Base-by-base conservation (phyloP, 2,888 invertebrate species). In the Scaptomyza flava region DNA sequence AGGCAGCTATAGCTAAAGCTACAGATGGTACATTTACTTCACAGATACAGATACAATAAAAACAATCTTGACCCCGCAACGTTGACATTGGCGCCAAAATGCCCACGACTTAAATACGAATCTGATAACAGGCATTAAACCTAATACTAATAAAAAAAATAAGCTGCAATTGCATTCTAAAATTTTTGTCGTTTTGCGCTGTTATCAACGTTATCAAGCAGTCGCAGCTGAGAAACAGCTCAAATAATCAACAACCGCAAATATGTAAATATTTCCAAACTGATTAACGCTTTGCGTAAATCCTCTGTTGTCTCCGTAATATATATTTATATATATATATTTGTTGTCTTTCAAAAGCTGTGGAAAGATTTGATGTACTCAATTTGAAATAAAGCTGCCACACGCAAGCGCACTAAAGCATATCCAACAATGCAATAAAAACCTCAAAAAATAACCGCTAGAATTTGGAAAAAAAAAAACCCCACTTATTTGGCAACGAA, bases 401-500 rank as follows among this genome's bases (percentile, higher is more conserved):
- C 81, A 76, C 84, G 81, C 81, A 77, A 63, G 60, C 64, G 70
- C 81, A 73, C 48, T 61, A 50, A 68, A 52, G 52, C 78, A 38
- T 57, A 33, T 38, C 54, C 41, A 54, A 50, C 12, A 58, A 30
- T 38, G n/a, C 17, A 47, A 47, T 23, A 54, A n/a, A 70, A 62
- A 42, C 50, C 41, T 36, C 53, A 46, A 61, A 48, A 59, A 66
- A 56, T 36, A 57, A 63, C 65, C 72, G 34, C 72, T 72, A 75
- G 72, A 72, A 76, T 76, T 77, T 53, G 31, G 11, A 66, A 42
- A 36, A 47, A 33, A 36, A 43, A 57, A 74, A 81, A 68, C 60
- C 71, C 51, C 76, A 70, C 62, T 67, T 74, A 84, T 86, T 84
- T 79, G 83, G 84, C 87, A 84, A 77, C 84, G 87, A 77, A 56